Base-by-base conservation (phyloP, 2,888 invertebrate genomes). In the Sesia bembeciformis region DNA sequence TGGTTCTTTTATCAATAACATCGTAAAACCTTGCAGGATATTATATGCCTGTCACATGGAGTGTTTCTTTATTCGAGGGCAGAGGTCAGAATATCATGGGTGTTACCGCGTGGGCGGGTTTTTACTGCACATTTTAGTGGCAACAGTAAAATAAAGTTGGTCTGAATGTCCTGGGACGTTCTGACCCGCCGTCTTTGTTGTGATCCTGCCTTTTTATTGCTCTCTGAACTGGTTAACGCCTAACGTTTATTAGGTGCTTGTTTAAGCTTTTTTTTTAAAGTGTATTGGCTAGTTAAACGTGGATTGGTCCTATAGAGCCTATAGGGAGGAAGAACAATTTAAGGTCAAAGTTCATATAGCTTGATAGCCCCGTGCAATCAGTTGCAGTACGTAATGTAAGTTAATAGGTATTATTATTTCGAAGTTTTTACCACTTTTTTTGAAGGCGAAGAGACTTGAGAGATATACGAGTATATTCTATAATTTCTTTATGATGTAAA, bases 61-160 rank as follows among this genome's bases (percentile, higher is more conserved):
- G 65, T 54, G 51, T 69, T 74, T 73, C 72, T 72, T 77, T 76
- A 76, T 73, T 69, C 58, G 72, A 76, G 85, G 84, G 79, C 81
- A 82, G 70, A 81, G 88, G 86, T 86, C 86, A 68, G 71, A 75
- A 81, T 83, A 82, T 82, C 81, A 76, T 76, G 74, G 77, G 74
- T 62, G 74, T 76, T 72, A 79, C 78, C 59, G 81, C 69, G 86
- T 87, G 80, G 88, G 88, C 74, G 87, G 81, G 74, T 78, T 84
- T 79, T 85, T 86, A 86, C 79, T 81, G 78, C 78, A 69, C 74
- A 76, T 76, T 84, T 84, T 78, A 84, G 78, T 77, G 76, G 74
- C 66, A 68, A 74, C 79, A 81, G 77, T 83, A 79, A 84, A 82
- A 84, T 86, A 83, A 85, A 85, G 76, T 79, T 67, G 60, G 70